Conservation (phyloP, 2,797 vertebrate genomes). For the Monodelphis domestica region DNA sequence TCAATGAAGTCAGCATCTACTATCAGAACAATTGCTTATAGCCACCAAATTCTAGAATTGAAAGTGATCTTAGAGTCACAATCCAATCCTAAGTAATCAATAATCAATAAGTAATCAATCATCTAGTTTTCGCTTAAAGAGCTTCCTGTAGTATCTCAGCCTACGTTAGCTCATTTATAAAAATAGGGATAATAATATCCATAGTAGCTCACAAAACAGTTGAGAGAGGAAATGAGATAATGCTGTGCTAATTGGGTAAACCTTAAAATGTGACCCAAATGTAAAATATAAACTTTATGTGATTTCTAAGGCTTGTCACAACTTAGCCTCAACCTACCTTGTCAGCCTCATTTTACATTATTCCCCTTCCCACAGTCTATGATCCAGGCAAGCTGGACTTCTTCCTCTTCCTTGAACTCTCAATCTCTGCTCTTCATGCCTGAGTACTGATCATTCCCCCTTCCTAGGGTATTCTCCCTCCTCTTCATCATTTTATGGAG, state of each 20-base stretch:
- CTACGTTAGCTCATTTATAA: slow-evolving; percentile 7
- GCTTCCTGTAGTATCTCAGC: neutral
- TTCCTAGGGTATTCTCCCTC: neutral
- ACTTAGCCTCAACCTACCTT: neutral
- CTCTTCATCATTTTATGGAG: neutral
- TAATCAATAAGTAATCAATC: neutral
- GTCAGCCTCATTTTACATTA: neutral
- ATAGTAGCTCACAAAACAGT: neutral
- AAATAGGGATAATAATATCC: neutral
- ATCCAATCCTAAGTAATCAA: no score
- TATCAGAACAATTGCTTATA: neutral
- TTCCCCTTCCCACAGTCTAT: neutral
- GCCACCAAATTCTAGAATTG: neutral
- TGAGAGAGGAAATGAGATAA: neutral
- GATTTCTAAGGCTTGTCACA: neutral
- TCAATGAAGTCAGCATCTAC: neutral
- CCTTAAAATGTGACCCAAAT: neutral
- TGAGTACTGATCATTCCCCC: neutral
- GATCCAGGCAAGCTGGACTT: neutral
- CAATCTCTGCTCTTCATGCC: neutral
- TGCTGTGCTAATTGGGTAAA: neutral
- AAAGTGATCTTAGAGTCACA: neutral
- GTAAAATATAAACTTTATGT: neutral
- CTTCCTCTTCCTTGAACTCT: neutral
- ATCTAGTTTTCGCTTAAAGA: neutral